Conservation (phyloP, 2,113 vertebrate species). For the Tichodroma muraria region DNA sequence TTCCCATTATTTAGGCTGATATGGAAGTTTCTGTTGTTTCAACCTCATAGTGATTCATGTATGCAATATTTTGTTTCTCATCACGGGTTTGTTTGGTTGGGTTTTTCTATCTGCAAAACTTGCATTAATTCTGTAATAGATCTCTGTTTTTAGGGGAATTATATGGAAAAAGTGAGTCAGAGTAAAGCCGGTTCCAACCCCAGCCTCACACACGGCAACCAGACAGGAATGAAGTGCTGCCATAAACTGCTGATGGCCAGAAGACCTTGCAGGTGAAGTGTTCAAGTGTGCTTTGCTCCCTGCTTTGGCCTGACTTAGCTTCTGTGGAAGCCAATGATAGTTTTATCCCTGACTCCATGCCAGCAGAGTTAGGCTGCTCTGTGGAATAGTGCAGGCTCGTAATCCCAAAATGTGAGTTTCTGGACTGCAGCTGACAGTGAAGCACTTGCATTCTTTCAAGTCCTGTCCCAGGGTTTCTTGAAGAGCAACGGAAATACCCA, state of each 20-base stretch:
- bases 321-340: constrained; percentile 6
- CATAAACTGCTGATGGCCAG: neutral
- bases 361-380: neutral
- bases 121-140: neutral
- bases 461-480: neutral
- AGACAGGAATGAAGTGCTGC: constrained; percentile 13
- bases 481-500: neutral
- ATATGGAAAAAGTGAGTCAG: neutral
- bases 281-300: neutral
- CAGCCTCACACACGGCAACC: neutral
- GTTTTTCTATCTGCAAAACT: neutral
- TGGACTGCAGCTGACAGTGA: neutral
- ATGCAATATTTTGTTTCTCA: neutral
- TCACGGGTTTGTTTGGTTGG: neutral
- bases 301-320: neutral
- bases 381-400: neutral
- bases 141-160: neutral
- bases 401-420: neutral
- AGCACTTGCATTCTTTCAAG: neutral
- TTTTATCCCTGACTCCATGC: neutral
- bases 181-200: neutral
- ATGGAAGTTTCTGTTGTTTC: neutral
- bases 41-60: neutral
- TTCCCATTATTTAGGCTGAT: constrained; percentile 20
- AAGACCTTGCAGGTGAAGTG: constrained; percentile 20